These are phyloP conservation scores for Lathronympha strigana DNA, from an alignment of 2,888 invertebrate genomes.

Conservation along the genomic window DNA sequence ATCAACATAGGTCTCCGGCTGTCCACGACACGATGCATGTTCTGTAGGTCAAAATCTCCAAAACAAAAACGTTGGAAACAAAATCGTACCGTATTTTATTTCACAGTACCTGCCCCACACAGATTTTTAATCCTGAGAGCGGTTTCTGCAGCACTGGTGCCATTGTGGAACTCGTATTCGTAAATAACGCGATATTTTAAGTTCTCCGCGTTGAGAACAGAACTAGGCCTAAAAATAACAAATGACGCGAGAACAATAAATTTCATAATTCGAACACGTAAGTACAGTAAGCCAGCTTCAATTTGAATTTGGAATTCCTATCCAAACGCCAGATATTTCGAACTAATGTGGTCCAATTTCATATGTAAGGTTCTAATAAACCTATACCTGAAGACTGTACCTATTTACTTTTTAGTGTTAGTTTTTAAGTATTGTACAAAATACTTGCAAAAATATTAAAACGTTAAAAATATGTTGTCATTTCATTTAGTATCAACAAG, in stretches of 20 bases:
- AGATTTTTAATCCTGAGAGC: constrained; percentile 1
- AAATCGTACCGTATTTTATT: background rate
- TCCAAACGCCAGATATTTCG: constrained; percentile 2
- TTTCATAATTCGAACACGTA: background rate
- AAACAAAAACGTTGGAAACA: constrained; percentile 45
- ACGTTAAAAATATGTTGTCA: constrained; percentile 52
- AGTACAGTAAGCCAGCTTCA: background rate
- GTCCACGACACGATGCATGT: no score
- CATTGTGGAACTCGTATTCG: constrained; percentile 43
- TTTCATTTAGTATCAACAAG: background rate
- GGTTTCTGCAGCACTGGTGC: constrained; percentile 37
- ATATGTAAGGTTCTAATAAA: background rate
- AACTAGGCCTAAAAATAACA: constrained; percentile 32
- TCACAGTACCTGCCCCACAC: constrained; percentile 34
- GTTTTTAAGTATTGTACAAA: constrained; percentile 77
- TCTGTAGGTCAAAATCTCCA: constrained; percentile 1
- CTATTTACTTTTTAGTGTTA: constrained; percentile 45
- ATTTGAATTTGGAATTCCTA: constrained; percentile 15
- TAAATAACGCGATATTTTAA: constrained; percentile 44
- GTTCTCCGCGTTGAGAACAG: constrained; percentile 42
- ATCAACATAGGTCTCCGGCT: background rate
- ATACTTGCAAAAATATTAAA: constrained; percentile 63
- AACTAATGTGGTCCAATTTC: background rate
- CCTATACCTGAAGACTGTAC: constrained; percentile 34
- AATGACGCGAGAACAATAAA: constrained; percentile 8